Evolutionary conservation across 1,140 invertebrate species (phyloP).

Genomic region (Zaprionus camerounensis): DNA sequence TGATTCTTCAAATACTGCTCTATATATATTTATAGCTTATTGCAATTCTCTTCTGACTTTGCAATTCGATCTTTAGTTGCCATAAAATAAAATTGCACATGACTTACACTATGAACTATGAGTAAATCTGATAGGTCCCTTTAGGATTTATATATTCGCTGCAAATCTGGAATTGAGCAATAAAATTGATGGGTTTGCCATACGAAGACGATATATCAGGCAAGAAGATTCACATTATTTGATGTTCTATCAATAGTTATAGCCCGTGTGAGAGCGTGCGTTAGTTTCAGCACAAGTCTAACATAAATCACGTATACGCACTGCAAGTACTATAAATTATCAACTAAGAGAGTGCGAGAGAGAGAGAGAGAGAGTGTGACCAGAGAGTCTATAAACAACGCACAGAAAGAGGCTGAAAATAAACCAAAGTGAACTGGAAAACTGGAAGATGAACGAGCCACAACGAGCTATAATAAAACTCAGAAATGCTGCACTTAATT

Average conservation of each 20-base stretch:
- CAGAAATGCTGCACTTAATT: conserved; percentile 28
- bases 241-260: conserved; percentile 28
- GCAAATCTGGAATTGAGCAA: conserved; percentile 2
- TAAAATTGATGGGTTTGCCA: conserved; percentile 30
- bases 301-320: conserved; percentile 79
- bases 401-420: conserved; percentile 30
- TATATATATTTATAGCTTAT: neutral
- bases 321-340: conserved; percentile 71
- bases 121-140: neutral
- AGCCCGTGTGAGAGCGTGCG: conserved; percentile 7
- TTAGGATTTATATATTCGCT: neutral
- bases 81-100: neutral
- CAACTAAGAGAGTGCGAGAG: conserved; percentile 28
- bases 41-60: neutral
- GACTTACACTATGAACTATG: neutral
- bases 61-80: neutral
- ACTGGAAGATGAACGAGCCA: neutral
- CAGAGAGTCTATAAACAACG: conserved; percentile 5
- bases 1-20: too few species aligned
- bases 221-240: conserved; percentile 30
- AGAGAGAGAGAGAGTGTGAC: neutral
- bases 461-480: conserved; percentile 6
- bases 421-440: conserved; percentile 26
- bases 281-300: conserved; percentile 27
- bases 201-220: conserved; percentile 22